A percentile compares a stretch with the other conserved stretches of the same genome.
These are phyloP conservation scores for Heterodera schachtii DNA, from an alignment of 1,140 invertebrate genomes.

Conservation along the genomic window DNA sequence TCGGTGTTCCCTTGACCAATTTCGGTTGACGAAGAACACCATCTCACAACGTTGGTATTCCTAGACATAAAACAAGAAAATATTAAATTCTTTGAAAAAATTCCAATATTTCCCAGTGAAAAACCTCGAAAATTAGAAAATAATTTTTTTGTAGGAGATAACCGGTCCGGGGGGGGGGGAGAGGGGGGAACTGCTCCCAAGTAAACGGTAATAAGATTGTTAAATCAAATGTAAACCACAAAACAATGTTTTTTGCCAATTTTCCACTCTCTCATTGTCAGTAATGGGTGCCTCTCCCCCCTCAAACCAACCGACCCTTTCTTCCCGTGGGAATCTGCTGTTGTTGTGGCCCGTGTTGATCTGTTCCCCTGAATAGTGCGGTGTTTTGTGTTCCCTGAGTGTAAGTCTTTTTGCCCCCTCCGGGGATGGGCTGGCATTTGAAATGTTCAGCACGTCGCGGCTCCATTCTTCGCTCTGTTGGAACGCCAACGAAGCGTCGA, in stretches of 20 bases:
- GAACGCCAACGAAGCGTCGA: constrained; percentile 25
- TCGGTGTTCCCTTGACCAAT: constrained; percentile 22
- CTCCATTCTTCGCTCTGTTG: constrained; percentile 28
- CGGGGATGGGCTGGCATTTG: constrained; percentile 15
- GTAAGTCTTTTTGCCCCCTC: background rate
- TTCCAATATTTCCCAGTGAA: background rate
- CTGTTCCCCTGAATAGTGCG: constrained; percentile 19
- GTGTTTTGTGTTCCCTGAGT: constrained; percentile 4
- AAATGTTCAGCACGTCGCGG: constrained; percentile 22
- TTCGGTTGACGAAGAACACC: constrained; percentile 23
- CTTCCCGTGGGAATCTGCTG: constrained; percentile 18
- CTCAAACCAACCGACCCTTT: background rate
- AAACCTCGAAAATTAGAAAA: too few species aligned
- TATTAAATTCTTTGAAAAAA: background rate
- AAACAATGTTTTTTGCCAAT: too few species aligned
- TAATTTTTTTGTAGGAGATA: too few species aligned
- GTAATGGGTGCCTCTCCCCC: background rate
- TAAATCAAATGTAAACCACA: too few species aligned
- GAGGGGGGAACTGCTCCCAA: too few species aligned
- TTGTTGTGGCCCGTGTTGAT: constrained; percentile 15
- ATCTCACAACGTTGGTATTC: constrained; percentile 29
- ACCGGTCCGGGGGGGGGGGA: too few species aligned
- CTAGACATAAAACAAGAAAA: background rate
- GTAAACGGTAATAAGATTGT: too few species aligned
- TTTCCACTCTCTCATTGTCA: too few species aligned